These are phyloP conservation scores for Elegia similella DNA, from an alignment of 2,888 invertebrate species.

Conservation along the genomic window DNA sequence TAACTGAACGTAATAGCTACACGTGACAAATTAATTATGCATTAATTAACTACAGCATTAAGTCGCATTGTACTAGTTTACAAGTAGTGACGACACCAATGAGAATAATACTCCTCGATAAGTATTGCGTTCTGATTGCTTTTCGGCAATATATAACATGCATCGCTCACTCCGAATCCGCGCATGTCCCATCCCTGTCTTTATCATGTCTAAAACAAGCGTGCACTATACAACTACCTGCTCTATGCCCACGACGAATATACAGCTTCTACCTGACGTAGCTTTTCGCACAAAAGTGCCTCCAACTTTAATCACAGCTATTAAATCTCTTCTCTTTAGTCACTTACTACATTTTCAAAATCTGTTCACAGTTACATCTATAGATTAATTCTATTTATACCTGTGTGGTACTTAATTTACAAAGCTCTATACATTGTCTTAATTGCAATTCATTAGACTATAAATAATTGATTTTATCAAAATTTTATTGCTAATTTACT, in stretches of 20 bases:
- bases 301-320: constrained; percentile 77
- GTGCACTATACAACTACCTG: constrained; percentile 43
- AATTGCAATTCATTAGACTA: constrained; percentile 72
- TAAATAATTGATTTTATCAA: constrained; percentile 81
- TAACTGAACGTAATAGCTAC: constrained; percentile 54
- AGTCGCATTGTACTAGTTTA: constrained; percentile 72
- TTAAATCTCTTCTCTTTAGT: constrained; percentile 73
- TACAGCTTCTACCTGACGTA: constrained; percentile 50
- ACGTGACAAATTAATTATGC: constrained; percentile 53
- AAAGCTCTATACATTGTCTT: constrained; percentile 81
- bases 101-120: constrained; percentile 48
- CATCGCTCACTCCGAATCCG: constrained; percentile 22
- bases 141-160: constrained; percentile 38
- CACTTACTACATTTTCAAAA: constrained; percentile 55
- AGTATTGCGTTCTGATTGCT: constrained; percentile 57
- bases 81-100: constrained; percentile 63
- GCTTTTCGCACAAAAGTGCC: constrained; percentile 73
- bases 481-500: constrained; percentile 72
- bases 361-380: constrained; percentile 56
- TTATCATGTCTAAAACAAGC: constrained; percentile 36
- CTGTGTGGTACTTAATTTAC: constrained; percentile 77
- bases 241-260: constrained; percentile 23
- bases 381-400: constrained; percentile 70
- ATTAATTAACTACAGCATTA: constrained; percentile 48
- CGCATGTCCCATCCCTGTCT: constrained; percentile 19